Evolutionary conservation across 2,888 invertebrate genomes (phyloP).

Genomic region (Saturnia japonica): DNA sequence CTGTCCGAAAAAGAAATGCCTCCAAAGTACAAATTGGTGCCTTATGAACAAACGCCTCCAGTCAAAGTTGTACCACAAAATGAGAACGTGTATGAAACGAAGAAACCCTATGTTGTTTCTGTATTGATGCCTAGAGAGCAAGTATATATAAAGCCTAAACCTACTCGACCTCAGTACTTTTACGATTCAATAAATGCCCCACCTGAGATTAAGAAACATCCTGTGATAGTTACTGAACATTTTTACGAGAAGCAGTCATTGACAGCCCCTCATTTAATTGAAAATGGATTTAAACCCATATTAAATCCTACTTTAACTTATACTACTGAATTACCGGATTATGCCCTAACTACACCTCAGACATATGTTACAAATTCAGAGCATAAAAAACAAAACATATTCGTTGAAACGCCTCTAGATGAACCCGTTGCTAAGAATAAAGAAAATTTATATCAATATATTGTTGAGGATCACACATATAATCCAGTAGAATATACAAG

Average conservation of each 20-base stretch:
- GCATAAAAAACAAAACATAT: constrained; percentile 42
- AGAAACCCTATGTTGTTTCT: constrained; percentile 51
- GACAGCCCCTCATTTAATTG: constrained; percentile 53
- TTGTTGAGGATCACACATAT: constrained; percentile 48
- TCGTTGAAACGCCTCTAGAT: constrained; percentile 40
- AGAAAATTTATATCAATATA: constrained; percentile 61
- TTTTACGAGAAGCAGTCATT: constrained; percentile 67
- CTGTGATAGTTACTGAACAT: constrained; percentile 55
- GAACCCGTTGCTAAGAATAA: constrained; percentile 41
- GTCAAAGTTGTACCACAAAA: constrained; percentile 42
- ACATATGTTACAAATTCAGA: constrained; percentile 36
- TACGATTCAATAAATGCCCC: constrained; percentile 49
- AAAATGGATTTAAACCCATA: constrained; percentile 72
- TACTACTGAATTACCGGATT: constrained; percentile 47
- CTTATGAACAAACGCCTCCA: constrained; percentile 77
- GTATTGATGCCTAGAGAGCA: constrained; percentile 54
- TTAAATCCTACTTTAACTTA: constrained; percentile 38
- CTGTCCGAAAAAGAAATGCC: constrained; percentile 59
- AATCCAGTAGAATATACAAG: constrained; percentile 42
- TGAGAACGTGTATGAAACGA: constrained; percentile 47
- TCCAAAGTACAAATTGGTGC: constrained; percentile 73
- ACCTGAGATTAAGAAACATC: constrained; percentile 38
- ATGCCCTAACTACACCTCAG: constrained; percentile 43
- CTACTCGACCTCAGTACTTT: constrained; percentile 52
- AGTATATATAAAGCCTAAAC: constrained; percentile 61